Conservation (phyloP, 2,113 vertebrate species). For the Aplodontia rufa region DNA sequence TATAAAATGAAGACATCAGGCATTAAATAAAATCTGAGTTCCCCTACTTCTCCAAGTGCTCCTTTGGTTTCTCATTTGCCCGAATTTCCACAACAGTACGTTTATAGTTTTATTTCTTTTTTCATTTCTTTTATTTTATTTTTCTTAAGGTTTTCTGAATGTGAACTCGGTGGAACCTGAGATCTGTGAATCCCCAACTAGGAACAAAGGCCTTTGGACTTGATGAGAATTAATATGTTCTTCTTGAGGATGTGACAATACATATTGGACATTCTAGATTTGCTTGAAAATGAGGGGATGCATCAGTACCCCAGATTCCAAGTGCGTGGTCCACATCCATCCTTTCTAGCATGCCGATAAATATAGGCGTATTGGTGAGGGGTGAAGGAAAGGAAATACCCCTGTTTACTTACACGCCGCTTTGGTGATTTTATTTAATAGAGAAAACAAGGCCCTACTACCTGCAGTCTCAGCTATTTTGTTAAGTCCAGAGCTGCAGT, state of each 20-base stretch:
- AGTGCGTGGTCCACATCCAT: rapidly evolving
- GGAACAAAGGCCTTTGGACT: not conserved
- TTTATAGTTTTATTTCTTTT: not conserved
- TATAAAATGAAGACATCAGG: too few relatives aligned
- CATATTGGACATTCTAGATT: not conserved
- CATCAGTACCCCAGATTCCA: not conserved
- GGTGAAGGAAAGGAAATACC: not conserved
- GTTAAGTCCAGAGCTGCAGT: not conserved
- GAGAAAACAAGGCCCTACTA: not conserved
- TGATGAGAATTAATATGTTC: not conserved
- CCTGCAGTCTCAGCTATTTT: not conserved
- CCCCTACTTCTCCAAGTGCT: too few relatives aligned
- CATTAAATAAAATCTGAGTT: too few relatives aligned
- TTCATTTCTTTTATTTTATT: not conserved
- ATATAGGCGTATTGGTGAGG: not conserved
- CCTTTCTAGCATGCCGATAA: not conserved
- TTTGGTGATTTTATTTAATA: not conserved
- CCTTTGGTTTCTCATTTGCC: too few relatives aligned
- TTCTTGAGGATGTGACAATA: not conserved
- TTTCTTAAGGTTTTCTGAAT: not conserved
- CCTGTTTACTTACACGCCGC: not conserved
- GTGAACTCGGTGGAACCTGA: not conserved
- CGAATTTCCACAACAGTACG: too few relatives aligned
- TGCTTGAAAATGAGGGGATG: not conserved
- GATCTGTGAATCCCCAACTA: not conserved